Base-by-base conservation (phyloP, 1,140 invertebrate species). In the Eupeodes corollae region DNA sequence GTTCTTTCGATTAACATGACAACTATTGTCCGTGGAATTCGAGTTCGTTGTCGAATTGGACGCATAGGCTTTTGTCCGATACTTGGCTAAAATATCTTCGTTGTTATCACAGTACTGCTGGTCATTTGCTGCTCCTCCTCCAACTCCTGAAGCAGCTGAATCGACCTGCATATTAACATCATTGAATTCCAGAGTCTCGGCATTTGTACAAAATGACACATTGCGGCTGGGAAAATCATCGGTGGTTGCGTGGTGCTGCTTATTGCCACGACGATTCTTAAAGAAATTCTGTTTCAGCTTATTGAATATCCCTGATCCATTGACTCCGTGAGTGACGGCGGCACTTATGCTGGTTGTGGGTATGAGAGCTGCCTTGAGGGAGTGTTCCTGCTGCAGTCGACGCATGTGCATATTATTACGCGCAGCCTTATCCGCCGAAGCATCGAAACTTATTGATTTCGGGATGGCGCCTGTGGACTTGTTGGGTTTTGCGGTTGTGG, bases 41-140 rank as follows among this genome's bases (percentile, higher is more conserved):
- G 59, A 69, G 50, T 67, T 69, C 21, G 70, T 70, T 15, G 76
- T 73, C 50, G 77, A 76, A 47, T 71, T 77, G 16, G 75, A 69
- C 19, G 73, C 73, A 53, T 79, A 82, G 1, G 79, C 76, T 71
- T 92, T 91, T 41, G 86, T 80, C 13, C 92, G 75, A 68, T 98
- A 98, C 63, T 96, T 97, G 19, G 88, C 91, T 52, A 98, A 75
- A 58, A 98, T 97, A 59, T 96, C 92, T 62, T 97, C 92, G 12
- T 86, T 64, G 19, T 55, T 68, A 59, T 68, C 65, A 59, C 61
- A 57, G 50, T 55, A 45, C 32, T 3, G 21, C 21, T 3, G 21
- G 21, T 26, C 21, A 26, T 26, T 26, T 26, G 21, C 21, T 26
- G 21, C 35, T 3, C 39, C 38, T 12, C 37, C 46, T 26, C 42